Percentiles rank a stretch among this genome's conserved stretches.
Evolutionary conservation across 2,888 invertebrate species (phyloP).

Genomic region (Cheilosia vulpina): DNA sequence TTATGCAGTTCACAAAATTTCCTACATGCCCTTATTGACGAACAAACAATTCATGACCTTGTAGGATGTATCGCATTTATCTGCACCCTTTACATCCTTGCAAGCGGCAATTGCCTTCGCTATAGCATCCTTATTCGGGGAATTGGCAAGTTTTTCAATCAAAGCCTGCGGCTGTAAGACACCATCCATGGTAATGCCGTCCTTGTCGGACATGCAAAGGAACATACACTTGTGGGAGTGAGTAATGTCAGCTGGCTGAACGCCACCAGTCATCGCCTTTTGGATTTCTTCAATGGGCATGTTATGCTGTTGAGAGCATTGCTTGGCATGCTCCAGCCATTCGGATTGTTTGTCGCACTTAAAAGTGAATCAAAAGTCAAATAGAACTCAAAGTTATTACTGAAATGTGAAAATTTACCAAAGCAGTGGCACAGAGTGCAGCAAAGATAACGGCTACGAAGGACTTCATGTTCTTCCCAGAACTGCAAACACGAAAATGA

Average conservation of each 20-base stretch:
- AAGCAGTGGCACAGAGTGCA: background rate
- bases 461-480: conserved; percentile 20
- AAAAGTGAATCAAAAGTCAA: background rate
- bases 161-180: conserved; percentile 77
- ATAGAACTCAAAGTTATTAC: background rate
- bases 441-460: background rate
- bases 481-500: background rate
- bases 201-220: conserved; percentile 80
- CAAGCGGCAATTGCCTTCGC: conserved; percentile 77
- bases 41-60: conserved; percentile 79
- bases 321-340: conserved; percentile 44
- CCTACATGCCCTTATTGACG: background rate
- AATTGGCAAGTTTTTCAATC: conserved; percentile 75
- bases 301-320: conserved; percentile 77
- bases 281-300: conserved; percentile 76
- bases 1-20: too few species aligned
- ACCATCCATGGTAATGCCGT: conserved; percentile 78
- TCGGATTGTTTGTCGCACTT: conserved; percentile 35
- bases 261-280: conserved; percentile 71
- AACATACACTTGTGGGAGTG: conserved; percentile 79
- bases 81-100: conserved; percentile 78
- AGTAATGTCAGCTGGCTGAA: conserved; percentile 76
- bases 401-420: conserved; percentile 24
- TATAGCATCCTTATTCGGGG: conserved; percentile 77
- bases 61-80: conserved; percentile 80